Base-by-base conservation (phyloP, 2,113 vertebrate species). In the Mesembrinibis cayennensis region DNA sequence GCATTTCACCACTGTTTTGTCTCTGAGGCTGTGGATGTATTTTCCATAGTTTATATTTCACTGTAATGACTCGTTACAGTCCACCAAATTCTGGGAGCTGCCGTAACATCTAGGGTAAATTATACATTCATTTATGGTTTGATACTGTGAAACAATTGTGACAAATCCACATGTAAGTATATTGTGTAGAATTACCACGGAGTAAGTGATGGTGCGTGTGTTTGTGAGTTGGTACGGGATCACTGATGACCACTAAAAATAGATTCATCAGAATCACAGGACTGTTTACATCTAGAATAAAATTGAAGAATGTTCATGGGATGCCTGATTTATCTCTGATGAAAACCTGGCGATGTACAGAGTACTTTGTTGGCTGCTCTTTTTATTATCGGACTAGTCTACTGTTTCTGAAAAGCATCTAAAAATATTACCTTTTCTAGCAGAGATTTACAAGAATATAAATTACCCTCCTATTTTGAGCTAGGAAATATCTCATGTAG, bases 241-340 rank as follows among this genome's bases (percentile, higher is more conserved):
- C 44, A 80, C 7, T 29, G 38, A 42, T 44, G 44, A 73, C 76
- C 73, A 82, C 74, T 94, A 72, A 95, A 93, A 90, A 15, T 10
- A 80, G 30, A 82, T 62, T 83, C 38, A 83, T 69, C 67, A 63
- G 50, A 96, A 93, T 89, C 63, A 50, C 47, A 89, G n/a, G 27
- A 40, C 7, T 85, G 32, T 90, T 96, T 81, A 50, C 15, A 78
- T 85, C 47, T 50, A 58, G 5, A 40, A 78, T 62, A 94, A 92
- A 95, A 94, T 65, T 82, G 91, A 52, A 94, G 16, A 70, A 81
- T 45, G 45, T 47, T 82, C 72, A 63, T 45, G 16, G 16, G 18
- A 29, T 79, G 44, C 12, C 27, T 82, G 50, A 95, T 92, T 93
- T 94, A 76, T 70, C 67, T 87, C 81, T 90, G 44, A 42, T 88